These are phyloP conservation scores for Paracyprichromis sp. DNA, from an alignment of 2,113 vertebrate genomes.

Conservation along the genomic window DNA sequence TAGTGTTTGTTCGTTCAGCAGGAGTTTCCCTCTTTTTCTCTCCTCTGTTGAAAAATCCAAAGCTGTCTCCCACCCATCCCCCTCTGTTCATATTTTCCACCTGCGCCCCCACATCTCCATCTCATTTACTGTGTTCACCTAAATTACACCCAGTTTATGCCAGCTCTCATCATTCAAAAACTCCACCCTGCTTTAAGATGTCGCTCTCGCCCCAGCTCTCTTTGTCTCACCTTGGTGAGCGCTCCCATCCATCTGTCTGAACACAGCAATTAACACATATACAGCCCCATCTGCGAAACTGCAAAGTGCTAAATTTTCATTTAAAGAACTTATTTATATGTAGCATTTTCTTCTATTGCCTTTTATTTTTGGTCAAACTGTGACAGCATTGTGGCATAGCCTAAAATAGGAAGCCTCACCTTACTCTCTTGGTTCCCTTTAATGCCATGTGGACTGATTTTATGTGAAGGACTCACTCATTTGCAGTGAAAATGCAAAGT, in stretches of 20 bases:
- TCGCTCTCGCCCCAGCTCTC: neutral
- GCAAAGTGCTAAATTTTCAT: neutral
- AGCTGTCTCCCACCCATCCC: neutral
- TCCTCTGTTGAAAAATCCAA: neutral
- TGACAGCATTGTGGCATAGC: neutral
- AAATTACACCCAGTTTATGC: constrained; percentile 24
- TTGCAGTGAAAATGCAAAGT: neutral
- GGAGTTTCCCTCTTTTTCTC: neutral
- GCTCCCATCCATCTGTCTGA: constrained; percentile 2
- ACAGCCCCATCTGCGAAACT: neutral
- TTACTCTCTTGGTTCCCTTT: neutral
- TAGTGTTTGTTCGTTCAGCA: neutral
- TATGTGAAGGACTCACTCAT: neutral
- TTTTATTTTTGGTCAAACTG: neutral
- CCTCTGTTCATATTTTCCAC: neutral
- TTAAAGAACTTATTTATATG: neutral
- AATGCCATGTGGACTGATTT: neutral
- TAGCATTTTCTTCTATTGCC: neutral
- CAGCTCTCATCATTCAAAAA: neutral
- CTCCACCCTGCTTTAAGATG: neutral
- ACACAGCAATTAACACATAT: neutral
- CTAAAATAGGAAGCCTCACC: neutral
- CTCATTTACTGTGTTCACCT: constrained; percentile 29
- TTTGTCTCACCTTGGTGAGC: constrained; percentile 14
- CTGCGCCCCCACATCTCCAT: constrained; percentile 6